Conservation (phyloP, 2,113 vertebrate species). For the Toxotes jaculatrix region DNA sequence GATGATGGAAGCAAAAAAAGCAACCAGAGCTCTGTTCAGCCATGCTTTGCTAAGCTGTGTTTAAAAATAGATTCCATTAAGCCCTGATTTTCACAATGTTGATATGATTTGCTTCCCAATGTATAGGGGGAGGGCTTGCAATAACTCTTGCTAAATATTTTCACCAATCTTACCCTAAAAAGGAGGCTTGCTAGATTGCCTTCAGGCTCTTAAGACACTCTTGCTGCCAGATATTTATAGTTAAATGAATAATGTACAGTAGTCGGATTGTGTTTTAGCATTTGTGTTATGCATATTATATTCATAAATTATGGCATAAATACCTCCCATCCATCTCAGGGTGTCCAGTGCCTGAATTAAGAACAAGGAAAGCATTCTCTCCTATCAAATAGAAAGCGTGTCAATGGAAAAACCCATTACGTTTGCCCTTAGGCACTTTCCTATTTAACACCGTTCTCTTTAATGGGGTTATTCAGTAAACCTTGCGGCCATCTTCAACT, state of each 20-base stretch:
- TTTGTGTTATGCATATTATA: slow-evolving; percentile 35
- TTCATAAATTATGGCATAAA: slow-evolving; percentile 50
- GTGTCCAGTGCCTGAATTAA: slow-evolving; percentile 47
- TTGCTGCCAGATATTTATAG: slow-evolving; percentile 21
- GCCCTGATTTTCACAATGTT: slow-evolving; percentile 54
- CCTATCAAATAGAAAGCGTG: slow-evolving; percentile 64
- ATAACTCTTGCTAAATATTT: slow-evolving; percentile 40
- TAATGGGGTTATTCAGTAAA: slow-evolving; percentile 77
- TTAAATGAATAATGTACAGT: slow-evolving; percentile 9
- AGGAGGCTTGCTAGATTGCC: not conserved
- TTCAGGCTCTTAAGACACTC: slow-evolving; percentile 1
- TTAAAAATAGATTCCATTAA: slow-evolving; percentile 72
- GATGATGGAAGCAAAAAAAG: slow-evolving; percentile 47
- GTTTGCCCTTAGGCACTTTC: slow-evolving; percentile 69
- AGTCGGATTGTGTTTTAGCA: slow-evolving; percentile 25
- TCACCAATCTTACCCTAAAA: slow-evolving; percentile 31
- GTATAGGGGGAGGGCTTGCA: slow-evolving; percentile 30
- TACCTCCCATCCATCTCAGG: slow-evolving; percentile 36
- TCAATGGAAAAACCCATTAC: slow-evolving; percentile 77
- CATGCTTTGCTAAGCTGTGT: slow-evolving; percentile 47
- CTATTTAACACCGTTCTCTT: slow-evolving; percentile 74
- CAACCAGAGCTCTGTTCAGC: slow-evolving; percentile 46
- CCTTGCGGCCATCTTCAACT: slow-evolving; percentile 69
- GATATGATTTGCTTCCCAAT: slow-evolving; percentile 48
- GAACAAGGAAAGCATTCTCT: slow-evolving; percentile 54